Evolutionary conservation across 2,113 vertebrate species (phyloP).

Genomic region (Gila orcuttii): DNA sequence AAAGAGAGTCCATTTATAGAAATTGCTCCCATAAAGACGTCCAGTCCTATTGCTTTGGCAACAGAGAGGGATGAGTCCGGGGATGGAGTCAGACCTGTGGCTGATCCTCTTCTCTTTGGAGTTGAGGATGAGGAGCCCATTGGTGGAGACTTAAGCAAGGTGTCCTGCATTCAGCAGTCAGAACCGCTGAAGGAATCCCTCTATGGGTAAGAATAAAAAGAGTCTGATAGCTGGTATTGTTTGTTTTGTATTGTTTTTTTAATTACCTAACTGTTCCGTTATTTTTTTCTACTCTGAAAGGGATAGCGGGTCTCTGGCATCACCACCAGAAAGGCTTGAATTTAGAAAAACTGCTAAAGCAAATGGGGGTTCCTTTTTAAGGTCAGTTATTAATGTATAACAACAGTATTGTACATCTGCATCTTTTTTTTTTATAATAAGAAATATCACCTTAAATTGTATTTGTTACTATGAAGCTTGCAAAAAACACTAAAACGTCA

Average conservation of each 20-base stretch:
- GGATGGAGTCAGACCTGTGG: background rate
- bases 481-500: background rate
- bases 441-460: background rate
- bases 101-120: constrained; percentile 63
- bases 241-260: background rate
- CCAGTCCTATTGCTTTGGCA: constrained; percentile 67
- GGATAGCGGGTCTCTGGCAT: constrained; percentile 40
- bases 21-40: constrained; percentile 66
- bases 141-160: constrained; percentile 10
- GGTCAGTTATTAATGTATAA: constrained; percentile 8
- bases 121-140: constrained; percentile 55
- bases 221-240: background rate
- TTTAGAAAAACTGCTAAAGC: constrained; percentile 44
- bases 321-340: constrained; percentile 54
- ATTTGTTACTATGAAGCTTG: background rate
- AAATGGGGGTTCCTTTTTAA: background rate
- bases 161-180: constrained; percentile 22
- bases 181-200: constrained; percentile 30
- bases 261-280: background rate
- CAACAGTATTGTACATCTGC: background rate
- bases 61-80: background rate
- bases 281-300: constrained; percentile 16
- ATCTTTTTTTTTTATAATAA: background rate
- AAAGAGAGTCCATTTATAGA: constrained; percentile 55
- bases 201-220: constrained; percentile 5